A percentile compares a stretch with the other conserved stretches of the same genome.
phyloP scores from a whole-genome alignment of 1,140 invertebrate species.

The Aphidius gifuensis region DNA sequence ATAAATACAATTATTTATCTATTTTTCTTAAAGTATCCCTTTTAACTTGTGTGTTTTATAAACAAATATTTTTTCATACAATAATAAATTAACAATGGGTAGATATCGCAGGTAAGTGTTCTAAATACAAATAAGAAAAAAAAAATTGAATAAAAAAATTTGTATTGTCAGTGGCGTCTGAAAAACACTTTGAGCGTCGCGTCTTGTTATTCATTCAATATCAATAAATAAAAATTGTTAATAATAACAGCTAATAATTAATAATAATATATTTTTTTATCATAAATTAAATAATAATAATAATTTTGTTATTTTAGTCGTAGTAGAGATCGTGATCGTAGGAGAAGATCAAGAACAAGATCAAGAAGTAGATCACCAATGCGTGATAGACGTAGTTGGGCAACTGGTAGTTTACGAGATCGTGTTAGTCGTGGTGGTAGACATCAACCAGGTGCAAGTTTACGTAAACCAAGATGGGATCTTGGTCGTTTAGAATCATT shows the following conservation, averaged over 20 bases:
- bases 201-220: neutral
- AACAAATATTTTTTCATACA: too few relatives aligned
- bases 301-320: slow-evolving; percentile 34
- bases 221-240: too few relatives aligned
- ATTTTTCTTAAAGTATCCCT: too few relatives aligned
- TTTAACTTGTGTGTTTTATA: too few relatives aligned
- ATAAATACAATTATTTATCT: too few relatives aligned
- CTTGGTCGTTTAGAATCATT: slow-evolving; percentile 76
- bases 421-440: slow-evolving; percentile 64
- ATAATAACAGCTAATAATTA: too few relatives aligned
- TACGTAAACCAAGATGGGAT: slow-evolving; percentile 83
- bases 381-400: slow-evolving; percentile 54
- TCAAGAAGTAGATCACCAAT: slow-evolving; percentile 46
- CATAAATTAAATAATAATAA: neutral
- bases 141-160: too few relatives aligned
- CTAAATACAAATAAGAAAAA: too few relatives aligned
- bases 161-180: too few relatives aligned
- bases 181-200: slow-evolving; percentile 1
- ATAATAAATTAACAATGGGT: neutral
- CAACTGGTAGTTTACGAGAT: slow-evolving; percentile 58
- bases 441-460: slow-evolving; percentile 65
- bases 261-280: neutral
- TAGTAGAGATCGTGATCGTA: slow-evolving; percentile 47
- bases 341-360: slow-evolving; percentile 46
- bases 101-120: slow-evolving; percentile 6